These are phyloP conservation scores for Fukomys damarensis DNA, from an alignment of 2,113 vertebrate species.

Conservation along the genomic window DNA sequence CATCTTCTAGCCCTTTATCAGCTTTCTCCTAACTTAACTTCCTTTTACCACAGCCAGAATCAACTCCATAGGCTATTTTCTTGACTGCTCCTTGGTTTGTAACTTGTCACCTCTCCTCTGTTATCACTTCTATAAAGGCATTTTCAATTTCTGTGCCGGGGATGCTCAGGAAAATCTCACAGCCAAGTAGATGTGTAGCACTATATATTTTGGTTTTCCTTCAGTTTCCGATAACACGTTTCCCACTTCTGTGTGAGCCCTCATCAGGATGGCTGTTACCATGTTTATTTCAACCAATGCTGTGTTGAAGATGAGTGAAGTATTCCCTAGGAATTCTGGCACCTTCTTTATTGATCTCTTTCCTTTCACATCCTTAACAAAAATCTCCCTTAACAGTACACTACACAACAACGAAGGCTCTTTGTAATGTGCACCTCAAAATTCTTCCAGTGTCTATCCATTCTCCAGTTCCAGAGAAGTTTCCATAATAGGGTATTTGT, in stretches of 20 bases:
- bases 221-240: background rate
- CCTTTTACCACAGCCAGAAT: background rate
- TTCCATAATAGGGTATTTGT: background rate
- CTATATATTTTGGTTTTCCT: background rate
- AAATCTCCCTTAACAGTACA: background rate
- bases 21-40: background rate
- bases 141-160: background rate
- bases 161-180: background rate
- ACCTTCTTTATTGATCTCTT: background rate
- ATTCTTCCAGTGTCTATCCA: background rate
- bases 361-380: background rate
- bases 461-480: background rate
- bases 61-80: background rate
- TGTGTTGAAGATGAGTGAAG: background rate
- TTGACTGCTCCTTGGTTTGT: background rate
- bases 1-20: background rate
- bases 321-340: background rate
- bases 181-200: background rate
- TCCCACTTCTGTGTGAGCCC: background rate
- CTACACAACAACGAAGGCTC: background rate
- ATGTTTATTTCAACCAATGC: background rate
- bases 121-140: background rate
- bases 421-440: background rate
- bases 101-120: background rate
- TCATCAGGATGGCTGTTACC: background rate